These are phyloP conservation scores for Clarias macrocephalus DNA, from an alignment of 2,113 vertebrate species.

Conservation along the genomic window DNA sequence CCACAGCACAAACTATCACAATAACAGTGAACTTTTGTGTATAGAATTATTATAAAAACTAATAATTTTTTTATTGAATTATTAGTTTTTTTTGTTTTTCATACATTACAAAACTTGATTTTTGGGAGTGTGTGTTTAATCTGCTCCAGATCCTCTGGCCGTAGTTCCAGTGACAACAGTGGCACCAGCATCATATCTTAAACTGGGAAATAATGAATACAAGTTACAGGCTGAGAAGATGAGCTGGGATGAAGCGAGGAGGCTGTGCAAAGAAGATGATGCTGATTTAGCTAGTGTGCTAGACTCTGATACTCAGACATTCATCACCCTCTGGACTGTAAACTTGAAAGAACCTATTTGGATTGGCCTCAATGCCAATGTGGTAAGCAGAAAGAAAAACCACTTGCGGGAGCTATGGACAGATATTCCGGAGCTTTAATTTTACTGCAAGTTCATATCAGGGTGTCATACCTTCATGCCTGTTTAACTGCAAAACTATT, in stretches of 20 bases:
- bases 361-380: slow-evolving; percentile 92
- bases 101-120: not conserved
- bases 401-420: not conserved
- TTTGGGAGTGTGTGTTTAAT: not conserved
- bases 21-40: no score
- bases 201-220: slow-evolving; percentile 81
- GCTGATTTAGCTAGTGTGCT: slow-evolving; percentile 84
- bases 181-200: slow-evolving; percentile 66
- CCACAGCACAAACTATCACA: not conserved
- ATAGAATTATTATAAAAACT: not conserved
- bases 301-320: slow-evolving; percentile 76
- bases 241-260: slow-evolving; percentile 84
- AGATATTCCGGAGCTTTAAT: not conserved
- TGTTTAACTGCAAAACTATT: no score
- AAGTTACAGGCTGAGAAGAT: slow-evolving; percentile 79
- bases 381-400: slow-evolving; percentile 72
- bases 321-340: slow-evolving; percentile 71
- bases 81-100: no score
- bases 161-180: slow-evolving; percentile 66
- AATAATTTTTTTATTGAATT: no score
- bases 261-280: slow-evolving; percentile 75
- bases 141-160: slow-evolving; percentile 77
- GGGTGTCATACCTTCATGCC: not conserved
- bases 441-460: not conserved
- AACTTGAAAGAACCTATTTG: slow-evolving; percentile 78